Evolutionary conservation across 2,888 invertebrate genomes (phyloP).

Genomic region (Noctua comes): DNA sequence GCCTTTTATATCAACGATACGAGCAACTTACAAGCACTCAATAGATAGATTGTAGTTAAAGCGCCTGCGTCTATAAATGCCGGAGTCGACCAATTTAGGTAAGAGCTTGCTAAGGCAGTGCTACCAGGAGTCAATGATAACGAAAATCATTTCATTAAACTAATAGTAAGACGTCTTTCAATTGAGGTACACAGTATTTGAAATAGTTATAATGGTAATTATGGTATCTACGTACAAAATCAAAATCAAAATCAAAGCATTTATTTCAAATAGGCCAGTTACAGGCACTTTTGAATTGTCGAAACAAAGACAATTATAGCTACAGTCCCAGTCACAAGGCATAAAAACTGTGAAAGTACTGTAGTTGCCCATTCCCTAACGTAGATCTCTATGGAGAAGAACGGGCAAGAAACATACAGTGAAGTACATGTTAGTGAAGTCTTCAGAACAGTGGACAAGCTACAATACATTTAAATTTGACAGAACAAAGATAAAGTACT

Average conservation of each 20-base stretch:
- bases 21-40: not conserved
- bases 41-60: not conserved
- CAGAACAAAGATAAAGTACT: not conserved
- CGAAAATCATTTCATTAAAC: not conserved
- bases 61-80: slow-evolving; percentile 1
- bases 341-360: too few relatives aligned
- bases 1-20: not conserved
- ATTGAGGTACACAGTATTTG: not conserved
- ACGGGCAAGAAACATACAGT: too few relatives aligned
- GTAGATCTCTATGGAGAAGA: too few relatives aligned
- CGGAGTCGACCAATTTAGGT: slow-evolving; percentile 16
- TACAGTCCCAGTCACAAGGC: too few relatives aligned
- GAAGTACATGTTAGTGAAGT: too few relatives aligned
- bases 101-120: not conserved
- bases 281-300: too few relatives aligned
- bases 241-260: too few relatives aligned
- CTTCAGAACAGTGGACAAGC: too few relatives aligned
- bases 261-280: too few relatives aligned
- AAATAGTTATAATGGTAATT: not conserved
- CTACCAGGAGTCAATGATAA: not conserved
- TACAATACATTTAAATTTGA: too few relatives aligned
- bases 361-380: too few relatives aligned
- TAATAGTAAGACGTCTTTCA: not conserved
- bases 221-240: not conserved
- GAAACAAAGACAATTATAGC: too few relatives aligned